Base-by-base conservation (phyloP, 2,797 vertebrate genomes). In the Sylvia borin region DNA sequence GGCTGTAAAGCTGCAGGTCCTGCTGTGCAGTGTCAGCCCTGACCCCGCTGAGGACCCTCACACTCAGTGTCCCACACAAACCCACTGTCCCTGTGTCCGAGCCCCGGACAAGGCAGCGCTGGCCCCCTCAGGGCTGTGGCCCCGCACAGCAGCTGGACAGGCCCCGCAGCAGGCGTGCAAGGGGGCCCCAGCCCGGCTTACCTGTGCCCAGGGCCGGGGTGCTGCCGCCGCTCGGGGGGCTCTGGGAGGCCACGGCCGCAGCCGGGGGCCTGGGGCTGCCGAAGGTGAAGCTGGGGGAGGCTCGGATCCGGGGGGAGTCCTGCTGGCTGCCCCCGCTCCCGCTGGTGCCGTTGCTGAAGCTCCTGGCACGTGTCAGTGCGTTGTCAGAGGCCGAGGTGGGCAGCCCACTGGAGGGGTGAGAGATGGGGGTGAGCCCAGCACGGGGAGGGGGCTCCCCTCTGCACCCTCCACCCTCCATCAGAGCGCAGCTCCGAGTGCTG, bases 241-340 rank as follows among this genome's bases (percentile, higher is more conserved):
- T 97, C 75, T 87, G 95, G 67, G 92, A 61, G 17, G 87, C 68
- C 32, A 57, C 6, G 16, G 93, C 57, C 4, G 55, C 91, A 27
- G 90, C 98, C 10, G 60, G 26, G 73, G 88, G 75, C 93, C 97
- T 96, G 93, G 90, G 97, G 97, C 98, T 98, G 93, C 98, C 98
- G 14, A 99, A 99, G 55, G 98, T 98, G 93, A 99, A 99, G 98
- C 98, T 99, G 53, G 99, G 98, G 16, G 99, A 99, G 94, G 92
- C 98, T 97, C 97, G 98, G 96, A 98, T 98, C 96, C 97, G 98
- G 2, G 98, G 98, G 6, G 98, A 98, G 34, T 98, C 98, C 18
- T 99, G 99, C 92, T 98, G 98, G 96, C 98, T 98, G 97, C 97
- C 98, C 97, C 97, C 94, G 19, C 97, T 97, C 24, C 92, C 90